Base-by-base conservation (phyloP, 2,113 vertebrate species). In the Phainopepla nitens region DNA sequence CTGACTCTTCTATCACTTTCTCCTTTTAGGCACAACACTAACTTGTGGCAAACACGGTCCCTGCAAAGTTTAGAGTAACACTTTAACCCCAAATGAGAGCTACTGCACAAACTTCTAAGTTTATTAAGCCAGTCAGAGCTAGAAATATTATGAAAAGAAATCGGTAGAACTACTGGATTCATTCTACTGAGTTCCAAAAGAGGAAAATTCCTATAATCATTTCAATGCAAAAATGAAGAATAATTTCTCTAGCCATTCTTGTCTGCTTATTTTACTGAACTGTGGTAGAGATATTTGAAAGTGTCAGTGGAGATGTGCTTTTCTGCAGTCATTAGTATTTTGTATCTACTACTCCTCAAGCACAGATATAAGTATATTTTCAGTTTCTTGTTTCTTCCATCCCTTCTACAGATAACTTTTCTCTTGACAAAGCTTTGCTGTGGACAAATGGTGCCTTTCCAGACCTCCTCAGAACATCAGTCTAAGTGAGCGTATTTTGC, bases 361-460 rank as follows among this genome's bases (percentile, higher is more conserved):
- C 28, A 94, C 89, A 89, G 33, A 76, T 60, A 54, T 9, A 53
- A 23, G 21, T 9, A 29, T 24, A 75, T 87, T 80, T 86, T 56
- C 27, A 36, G 58, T 45, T 82, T 65, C 39, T 86, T 81, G 50
- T 39, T 76, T 70, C 36, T 85, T 73, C 62, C 42, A 73, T 65
- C 25, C 29, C 47, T 83, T 91, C 56, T 61, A 49, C 31, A 51
- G 64, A 69, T 65, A n/a, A 47, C 90, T 70, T 60, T 83, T 88
- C 36, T 60, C 36, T 64, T 49, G 22, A 29, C 58, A 88, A 66
- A 94, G 79, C 25, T 83, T 90, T 94, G 42, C 65, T 76, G 65
- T 50, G 65, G 94, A 95, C 96, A 97, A 97, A 97, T 96, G 96
- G 94, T 93, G 49, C 68, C 47, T 57, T 64, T 61, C 51, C 69